Evolutionary conservation across 2,888 invertebrate genomes (phyloP), one percentile per base, ranked within the genome.

Genomic region (Biston stratarius): DNA sequence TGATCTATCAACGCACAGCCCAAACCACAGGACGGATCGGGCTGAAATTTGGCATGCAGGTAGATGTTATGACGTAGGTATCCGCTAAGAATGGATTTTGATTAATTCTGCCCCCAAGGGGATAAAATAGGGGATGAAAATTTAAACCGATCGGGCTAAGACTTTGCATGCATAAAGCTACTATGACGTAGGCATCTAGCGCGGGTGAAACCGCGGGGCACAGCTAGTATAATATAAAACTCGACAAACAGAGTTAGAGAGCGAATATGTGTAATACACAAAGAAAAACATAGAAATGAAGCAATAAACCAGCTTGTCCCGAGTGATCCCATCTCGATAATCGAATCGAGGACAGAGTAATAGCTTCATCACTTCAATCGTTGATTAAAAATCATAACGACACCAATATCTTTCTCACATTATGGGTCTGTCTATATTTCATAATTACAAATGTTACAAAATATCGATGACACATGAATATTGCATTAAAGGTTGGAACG

Each of bases 391-490:
- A 53, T 64, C 61, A 61, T 69, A 64, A 64, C 64, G 69, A 64
- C 48, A 61, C 57, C 63, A n/a, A 58, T 61, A 69, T 55, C 44
- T 53, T 49, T 61, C 64, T 61, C 61, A 64, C 69, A 64, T 69
- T 69, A 67, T 59, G 61, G 45, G 24, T 10, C 48, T 34, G 63
- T 38, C 45, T 57, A 45, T 58, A 66, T 70, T 69, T 70, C 70
- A 66, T 70, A 69, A 74, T 67, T 65, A 55, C 44, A 63, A 47
- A 47, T 55, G 63, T 71, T 71, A 63, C 61, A 40, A 64, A 72
- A 71, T 58, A 58, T 38, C 45, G 67, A 71, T 66, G 73, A 69
- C 70, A 72, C 71, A 51, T 63, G 64, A 61, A 60, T 68, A 63
- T 68, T 56, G 55, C 67, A 63, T 68, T 63, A 59, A 67, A 33